These are phyloP conservation scores for Metopolophium dirhodum DNA, from an alignment of 1,140 invertebrate species.

Conservation along the genomic window DNA sequence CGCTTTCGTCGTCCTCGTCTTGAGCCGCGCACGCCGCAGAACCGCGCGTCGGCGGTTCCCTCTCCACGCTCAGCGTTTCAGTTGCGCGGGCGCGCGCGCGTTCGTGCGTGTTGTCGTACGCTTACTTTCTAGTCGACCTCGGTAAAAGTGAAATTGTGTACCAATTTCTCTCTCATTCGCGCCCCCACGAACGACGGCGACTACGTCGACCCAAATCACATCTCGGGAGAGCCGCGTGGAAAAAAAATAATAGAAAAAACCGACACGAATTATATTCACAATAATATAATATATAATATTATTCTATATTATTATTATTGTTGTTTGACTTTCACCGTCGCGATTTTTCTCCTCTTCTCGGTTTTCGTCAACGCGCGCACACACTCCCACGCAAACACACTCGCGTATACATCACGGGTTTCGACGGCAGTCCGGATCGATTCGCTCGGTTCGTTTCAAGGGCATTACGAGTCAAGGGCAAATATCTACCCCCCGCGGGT, in stretches of 20 bases:
- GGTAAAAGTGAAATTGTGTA: constrained; percentile 55
- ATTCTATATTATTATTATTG: background rate
- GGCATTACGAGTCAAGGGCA: constrained; percentile 52
- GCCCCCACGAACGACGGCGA: constrained; percentile 21
- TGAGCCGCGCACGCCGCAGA: background rate
- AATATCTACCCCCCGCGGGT: background rate
- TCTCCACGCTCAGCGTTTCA: background rate
- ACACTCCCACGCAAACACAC: background rate
- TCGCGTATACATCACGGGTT: background rate
- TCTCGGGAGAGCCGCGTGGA: background rate
- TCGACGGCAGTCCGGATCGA: background rate
- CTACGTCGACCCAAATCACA: constrained; percentile 33
- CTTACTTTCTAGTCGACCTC: constrained; percentile 51
- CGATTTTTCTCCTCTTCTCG: background rate
- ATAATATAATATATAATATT: background rate
- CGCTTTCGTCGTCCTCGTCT: background rate
- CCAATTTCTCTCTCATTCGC: constrained; percentile 55
- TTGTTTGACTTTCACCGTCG: constrained; percentile 30
- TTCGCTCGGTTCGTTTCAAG: constrained; percentile 30
- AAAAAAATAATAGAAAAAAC: background rate
- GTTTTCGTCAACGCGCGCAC: background rate
- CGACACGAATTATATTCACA: too few relatives aligned
- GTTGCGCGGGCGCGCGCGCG: background rate
- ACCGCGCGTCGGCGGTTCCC: background rate
- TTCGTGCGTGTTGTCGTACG: background rate